Conservation (phyloP, 2,888 invertebrate genomes). For the Tipula helvola region DNA sequence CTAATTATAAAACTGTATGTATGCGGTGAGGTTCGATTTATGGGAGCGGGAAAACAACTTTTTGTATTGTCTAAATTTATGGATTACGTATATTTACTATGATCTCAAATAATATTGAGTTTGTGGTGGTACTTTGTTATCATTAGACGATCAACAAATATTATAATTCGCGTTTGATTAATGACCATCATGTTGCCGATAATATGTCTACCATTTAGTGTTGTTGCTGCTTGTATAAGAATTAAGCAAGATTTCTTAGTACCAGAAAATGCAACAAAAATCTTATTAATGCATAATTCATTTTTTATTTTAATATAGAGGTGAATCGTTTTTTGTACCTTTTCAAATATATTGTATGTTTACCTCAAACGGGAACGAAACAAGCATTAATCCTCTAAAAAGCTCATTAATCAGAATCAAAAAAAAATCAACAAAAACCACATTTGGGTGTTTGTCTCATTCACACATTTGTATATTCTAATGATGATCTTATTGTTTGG, state of each 20-base stretch:
- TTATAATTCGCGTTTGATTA: background rate
- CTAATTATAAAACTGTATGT: background rate
- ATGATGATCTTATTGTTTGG: background rate
- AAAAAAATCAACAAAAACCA: background rate
- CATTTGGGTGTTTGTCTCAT: background rate
- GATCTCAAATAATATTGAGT: background rate
- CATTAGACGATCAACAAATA: background rate
- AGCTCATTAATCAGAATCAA: background rate
- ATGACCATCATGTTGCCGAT: background rate
- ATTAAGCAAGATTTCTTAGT: background rate
- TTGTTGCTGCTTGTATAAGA: background rate
- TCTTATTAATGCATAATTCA: background rate
- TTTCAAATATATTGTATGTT: background rate
- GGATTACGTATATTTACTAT: background rate
- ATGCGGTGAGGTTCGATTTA: background rate
- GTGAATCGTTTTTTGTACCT: background rate
- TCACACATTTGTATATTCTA: constrained; percentile 4
- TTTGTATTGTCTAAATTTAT: background rate
- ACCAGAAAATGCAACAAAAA: background rate
- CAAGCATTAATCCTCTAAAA: background rate
- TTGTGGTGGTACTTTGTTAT: background rate
- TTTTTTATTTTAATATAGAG: background rate
- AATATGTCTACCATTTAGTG: background rate
- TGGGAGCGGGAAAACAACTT: background rate
- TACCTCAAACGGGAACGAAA: background rate